A percentile compares a stretch with the other conserved stretches of the same genome.
Evolutionary conservation across 2,888 invertebrate species (phyloP).

Genomic region (Perithous albicinctus): DNA sequence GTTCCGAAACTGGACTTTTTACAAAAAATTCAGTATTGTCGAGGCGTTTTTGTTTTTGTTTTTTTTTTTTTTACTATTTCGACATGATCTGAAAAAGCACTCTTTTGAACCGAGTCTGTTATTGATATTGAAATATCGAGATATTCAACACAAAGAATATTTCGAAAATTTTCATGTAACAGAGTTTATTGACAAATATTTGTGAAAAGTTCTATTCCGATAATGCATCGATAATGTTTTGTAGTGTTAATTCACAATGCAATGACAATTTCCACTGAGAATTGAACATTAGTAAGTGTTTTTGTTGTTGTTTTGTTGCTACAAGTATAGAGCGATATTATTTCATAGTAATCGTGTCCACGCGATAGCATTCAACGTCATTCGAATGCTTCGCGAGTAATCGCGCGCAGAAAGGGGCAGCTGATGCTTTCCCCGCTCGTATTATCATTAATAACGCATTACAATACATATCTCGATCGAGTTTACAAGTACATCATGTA

Average conservation of each 20-base stretch:
- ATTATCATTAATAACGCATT: slow-evolving; percentile 40
- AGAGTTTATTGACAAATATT: slow-evolving; percentile 4
- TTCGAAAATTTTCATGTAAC: slow-evolving; percentile 5
- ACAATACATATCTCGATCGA: slow-evolving; percentile 41
- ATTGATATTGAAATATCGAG: slow-evolving; percentile 43
- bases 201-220: slow-evolving; percentile 7
- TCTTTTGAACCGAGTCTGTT: background rate
- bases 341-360: slow-evolving; percentile 35
- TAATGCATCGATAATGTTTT: slow-evolving; percentile 26
- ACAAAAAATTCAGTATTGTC: too few relatives aligned
- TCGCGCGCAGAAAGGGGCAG: slow-evolving; percentile 10
- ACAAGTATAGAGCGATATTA: slow-evolving; percentile 45
- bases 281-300: slow-evolving; percentile 33
- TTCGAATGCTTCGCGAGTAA: slow-evolving; percentile 9
- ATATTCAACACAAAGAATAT: slow-evolving; percentile 18
- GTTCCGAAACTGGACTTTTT: too few relatives aligned
- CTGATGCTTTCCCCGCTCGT: slow-evolving; percentile 6
- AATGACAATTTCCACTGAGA: slow-evolving; percentile 41
- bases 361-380: slow-evolving; percentile 9
- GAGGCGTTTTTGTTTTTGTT: too few relatives aligned
- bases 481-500: slow-evolving; percentile 58
- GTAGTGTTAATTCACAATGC: slow-evolving; percentile 31
- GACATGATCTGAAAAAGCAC: too few relatives aligned
- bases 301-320: slow-evolving; percentile 12
- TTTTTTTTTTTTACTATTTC: too few relatives aligned